Conservation (phyloP, 2,113 vertebrate genomes). For the Nothoprocta perdicaria region DNA sequence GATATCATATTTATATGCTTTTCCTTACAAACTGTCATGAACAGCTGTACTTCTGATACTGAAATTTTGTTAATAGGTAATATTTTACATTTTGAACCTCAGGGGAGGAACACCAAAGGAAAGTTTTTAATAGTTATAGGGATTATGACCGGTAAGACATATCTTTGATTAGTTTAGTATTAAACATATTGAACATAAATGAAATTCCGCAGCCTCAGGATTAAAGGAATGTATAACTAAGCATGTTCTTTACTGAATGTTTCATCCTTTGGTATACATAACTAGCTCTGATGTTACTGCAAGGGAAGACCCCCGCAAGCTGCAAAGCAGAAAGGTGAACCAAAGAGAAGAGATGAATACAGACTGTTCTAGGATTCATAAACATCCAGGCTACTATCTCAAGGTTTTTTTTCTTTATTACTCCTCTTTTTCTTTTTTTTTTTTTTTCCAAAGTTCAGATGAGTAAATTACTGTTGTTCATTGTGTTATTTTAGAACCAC, state of each 20-base stretch:
- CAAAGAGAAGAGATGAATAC: background rate
- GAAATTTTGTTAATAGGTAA: background rate
- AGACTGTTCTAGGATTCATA: background rate
- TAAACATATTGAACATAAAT: background rate
- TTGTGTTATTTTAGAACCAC: background rate
- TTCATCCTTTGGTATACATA: background rate
- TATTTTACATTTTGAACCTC: background rate
- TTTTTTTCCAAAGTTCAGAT: background rate
- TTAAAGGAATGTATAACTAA: constrained; percentile 25
- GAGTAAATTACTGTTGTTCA: background rate
- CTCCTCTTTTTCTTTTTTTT: background rate
- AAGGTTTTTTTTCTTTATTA: no score
- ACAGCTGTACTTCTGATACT: background rate
- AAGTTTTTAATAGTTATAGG: background rate
- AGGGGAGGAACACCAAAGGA: background rate
- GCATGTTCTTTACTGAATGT: background rate
- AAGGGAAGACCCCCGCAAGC: background rate
- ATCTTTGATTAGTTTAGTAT: constrained; percentile 10
- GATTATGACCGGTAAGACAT: background rate
- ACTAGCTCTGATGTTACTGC: background rate
- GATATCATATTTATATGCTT: background rate
- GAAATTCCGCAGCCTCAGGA: background rate
- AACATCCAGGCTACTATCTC: background rate
- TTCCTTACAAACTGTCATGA: background rate
- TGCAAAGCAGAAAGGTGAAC: background rate